phyloP scores from a whole-genome alignment of 1,140 invertebrate genomes.

The Dreissena polymorpha region DNA sequence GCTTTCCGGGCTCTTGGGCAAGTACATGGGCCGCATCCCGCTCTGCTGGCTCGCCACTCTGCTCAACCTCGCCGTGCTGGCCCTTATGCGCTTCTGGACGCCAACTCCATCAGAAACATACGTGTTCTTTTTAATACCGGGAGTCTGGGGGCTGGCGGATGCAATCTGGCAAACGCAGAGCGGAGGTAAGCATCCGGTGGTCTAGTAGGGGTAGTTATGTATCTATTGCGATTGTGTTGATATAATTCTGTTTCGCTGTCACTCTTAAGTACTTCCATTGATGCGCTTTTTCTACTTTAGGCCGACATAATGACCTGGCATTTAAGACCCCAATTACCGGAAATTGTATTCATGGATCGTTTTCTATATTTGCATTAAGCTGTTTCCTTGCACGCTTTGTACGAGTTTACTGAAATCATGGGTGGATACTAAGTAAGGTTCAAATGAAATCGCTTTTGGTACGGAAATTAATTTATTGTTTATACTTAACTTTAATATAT shows the following conservation, averaged over 20 bases:
- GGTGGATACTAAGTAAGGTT: no score
- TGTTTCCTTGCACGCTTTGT: no score
- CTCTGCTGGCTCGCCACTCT: conserved; percentile 86
- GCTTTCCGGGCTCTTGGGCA: conserved; percentile 94
- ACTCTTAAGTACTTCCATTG: neutral
- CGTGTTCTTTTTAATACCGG: conserved; percentile 94
- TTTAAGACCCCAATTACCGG: no score
- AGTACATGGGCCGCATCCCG: conserved; percentile 92
- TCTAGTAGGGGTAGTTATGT: neutral
- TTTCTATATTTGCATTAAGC: no score
- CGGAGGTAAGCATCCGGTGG: conserved; percentile 86
- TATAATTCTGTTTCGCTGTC: neutral
- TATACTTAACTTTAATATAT: no score
- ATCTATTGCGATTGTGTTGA: neutral
- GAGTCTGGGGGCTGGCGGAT: conserved; percentile 95
- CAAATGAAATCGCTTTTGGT: no score
- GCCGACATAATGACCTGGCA: no score
- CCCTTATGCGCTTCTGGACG: conserved; percentile 84
- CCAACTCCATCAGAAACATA: conserved; percentile 87
- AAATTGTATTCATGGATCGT: no score
- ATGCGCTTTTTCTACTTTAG: neutral
- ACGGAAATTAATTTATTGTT: no score
- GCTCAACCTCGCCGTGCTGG: conserved; percentile 58
- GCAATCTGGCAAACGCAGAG: conserved; percentile 98
- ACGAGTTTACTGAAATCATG: no score